Evolutionary conservation across 2,888 invertebrate genomes (phyloP).

Genomic region (Dione juno): DNA sequence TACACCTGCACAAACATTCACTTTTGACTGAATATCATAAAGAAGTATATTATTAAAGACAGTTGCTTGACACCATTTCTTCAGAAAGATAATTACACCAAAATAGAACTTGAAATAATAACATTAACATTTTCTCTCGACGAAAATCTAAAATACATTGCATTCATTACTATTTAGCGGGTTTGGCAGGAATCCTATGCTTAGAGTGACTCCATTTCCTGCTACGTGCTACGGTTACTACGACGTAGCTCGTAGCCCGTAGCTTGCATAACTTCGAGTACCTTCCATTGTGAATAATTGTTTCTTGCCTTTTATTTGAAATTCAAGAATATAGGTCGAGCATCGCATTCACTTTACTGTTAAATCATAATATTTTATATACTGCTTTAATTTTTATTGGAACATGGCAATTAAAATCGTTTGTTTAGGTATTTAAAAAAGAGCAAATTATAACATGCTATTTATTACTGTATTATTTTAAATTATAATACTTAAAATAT

Average conservation of each 20-base stretch:
- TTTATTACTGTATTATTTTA: no score
- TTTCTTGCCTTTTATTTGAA: conserved; percentile 60
- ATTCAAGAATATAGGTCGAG: conserved; percentile 60
- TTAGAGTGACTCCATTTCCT: conserved; percentile 74
- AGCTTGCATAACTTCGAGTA: conserved; percentile 64
- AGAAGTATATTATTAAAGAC: background rate
- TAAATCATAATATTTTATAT: conserved; percentile 33
- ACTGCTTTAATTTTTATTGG: conserved; percentile 21
- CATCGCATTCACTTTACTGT: conserved; percentile 42
- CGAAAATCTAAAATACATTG: conserved; percentile 59
- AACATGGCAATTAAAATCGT: conserved; percentile 10
- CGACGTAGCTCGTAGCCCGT: conserved; percentile 61
- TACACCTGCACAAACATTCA: no score
- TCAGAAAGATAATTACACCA: no score
- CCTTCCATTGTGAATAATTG: conserved; percentile 66
- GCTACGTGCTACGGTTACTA: conserved; percentile 75
- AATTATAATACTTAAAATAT: no score
- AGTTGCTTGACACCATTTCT: background rate
- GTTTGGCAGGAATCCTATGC: conserved; percentile 71
- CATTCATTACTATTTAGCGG: conserved; percentile 72
- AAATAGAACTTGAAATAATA: no score
- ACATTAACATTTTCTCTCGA: conserved; percentile 18
- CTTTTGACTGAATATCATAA: no score
- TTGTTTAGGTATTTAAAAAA: background rate
- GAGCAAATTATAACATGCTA: no score